Percentiles rank a stretch among this genome's conserved stretches.
phyloP scores from a whole-genome alignment of 2,888 invertebrate genomes.

The Eristalis tenax region DNA sequence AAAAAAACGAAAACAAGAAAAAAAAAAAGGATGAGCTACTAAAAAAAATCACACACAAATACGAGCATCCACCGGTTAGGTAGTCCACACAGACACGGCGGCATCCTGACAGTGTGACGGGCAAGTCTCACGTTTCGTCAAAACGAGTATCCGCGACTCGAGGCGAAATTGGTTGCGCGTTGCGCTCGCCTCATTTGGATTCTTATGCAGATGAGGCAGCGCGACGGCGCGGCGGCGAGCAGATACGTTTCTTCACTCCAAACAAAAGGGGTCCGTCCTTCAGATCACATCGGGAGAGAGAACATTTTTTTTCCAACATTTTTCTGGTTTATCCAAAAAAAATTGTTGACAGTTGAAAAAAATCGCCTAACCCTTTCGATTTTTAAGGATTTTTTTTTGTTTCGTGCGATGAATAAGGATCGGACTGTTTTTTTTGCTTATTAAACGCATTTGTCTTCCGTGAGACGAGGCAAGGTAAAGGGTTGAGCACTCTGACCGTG shows the following conservation, averaged over 20 bases:
- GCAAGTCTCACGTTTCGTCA: conserved; percentile 71
- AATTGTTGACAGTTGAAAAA: conserved; percentile 58
- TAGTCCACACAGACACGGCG: not conserved
- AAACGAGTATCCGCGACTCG: conserved; percentile 71
- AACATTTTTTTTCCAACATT: conserved; percentile 39
- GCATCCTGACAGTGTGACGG: conserved; percentile 69
- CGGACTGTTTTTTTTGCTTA: conserved; percentile 24
- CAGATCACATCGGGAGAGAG: conserved; percentile 47
- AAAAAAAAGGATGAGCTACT: not conserved
- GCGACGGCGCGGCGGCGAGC: conserved; percentile 38
- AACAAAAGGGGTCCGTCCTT: conserved; percentile 70
- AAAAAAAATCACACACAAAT: not conserved
- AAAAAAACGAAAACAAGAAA: not conserved
- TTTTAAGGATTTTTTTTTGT: conserved; percentile 53
- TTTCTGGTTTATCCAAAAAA: conserved; percentile 55
- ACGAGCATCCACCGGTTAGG: not conserved
- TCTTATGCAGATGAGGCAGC: conserved; percentile 69
- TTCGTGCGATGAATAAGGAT: conserved; percentile 4
- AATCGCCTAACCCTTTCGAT: conserved; percentile 66
- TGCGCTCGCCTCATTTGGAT: conserved; percentile 60
- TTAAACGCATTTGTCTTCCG: conserved; percentile 54
- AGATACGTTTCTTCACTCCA: conserved; percentile 34
- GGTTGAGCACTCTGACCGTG: conserved; percentile 67
- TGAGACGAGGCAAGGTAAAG: conserved; percentile 56
- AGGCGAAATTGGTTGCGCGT: conserved; percentile 65